Evolutionary conservation across 2,797 vertebrate species (phyloP), one percentile per base, ranked within the genome.

Genomic region (Cynodonichthys magdalenae): DNA sequence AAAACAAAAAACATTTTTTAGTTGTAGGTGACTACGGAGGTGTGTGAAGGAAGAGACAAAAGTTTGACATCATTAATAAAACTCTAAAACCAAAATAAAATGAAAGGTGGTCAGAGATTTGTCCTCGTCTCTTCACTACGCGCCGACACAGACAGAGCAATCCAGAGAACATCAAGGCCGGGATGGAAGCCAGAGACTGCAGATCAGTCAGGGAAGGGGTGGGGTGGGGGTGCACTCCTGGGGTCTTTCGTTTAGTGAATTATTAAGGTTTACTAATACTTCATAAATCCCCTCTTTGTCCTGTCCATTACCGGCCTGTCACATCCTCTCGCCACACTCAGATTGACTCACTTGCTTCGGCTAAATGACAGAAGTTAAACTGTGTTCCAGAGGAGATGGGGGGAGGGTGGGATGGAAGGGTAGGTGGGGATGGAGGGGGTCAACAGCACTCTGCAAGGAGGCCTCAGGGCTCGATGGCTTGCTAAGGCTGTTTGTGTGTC

Each of bases 251-350:
- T 71, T 79, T 90, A 46, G 88, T 94, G 87, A 94, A 94, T 94
- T 94, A 94, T 93, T 94, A 92, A 94, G 88, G 86, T 92, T 92
- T 91, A 91, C 92, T 94, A 94, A 93, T 94, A 91, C 90, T 88
- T 92, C 81, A 85, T 91, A 92, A 92, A 90, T 85, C 84, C 87
- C 86, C 90, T 89, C 90, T 91, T 93, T 92, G 89, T 91, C 89
- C 85, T 84, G 86, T 92, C 91, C 91, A 94, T 93, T 93, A 93
- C 88, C 88, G 49, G 77, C 88, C 89, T 92, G 91, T 94, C 92
- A 93, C 87, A 93, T 93, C 88, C 76, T 82, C 81, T 92, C 71
- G 63, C 61, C 66, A n/a, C 70, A 69, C 69, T 65, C 18, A 73
- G 81, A 87, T 82, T 85, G 88, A 92, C 80, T 92, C 80, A 70